Base-by-base conservation (phyloP, 2,888 invertebrate species). In the Chouioia cunea region DNA sequence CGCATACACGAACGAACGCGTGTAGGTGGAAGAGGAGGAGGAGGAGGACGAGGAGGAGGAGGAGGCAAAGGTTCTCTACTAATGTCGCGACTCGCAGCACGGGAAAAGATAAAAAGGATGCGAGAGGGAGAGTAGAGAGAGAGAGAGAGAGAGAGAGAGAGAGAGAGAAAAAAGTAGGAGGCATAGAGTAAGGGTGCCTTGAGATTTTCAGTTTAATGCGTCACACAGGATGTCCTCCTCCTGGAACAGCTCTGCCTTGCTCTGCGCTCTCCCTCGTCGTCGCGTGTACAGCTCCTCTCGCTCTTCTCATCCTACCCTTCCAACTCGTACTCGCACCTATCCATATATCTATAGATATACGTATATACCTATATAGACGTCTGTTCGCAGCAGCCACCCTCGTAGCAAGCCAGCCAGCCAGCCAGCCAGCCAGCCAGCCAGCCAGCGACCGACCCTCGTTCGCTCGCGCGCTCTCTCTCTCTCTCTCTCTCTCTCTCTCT, bases 151-250 rank as follows among this genome's bases (percentile, higher is more conserved):
- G 44, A 10, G 43, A 36, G 48, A 56, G 44, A 8, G 23, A n/a
- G 20, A 47, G 2, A 4, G 18, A 44, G 65, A 20, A 36, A 59
- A 60, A 50, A 8, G 62, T 50, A 52, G 59, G 56, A 71, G 70
- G 54, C n/a, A n/a, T n/a, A n/a, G n/a, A 56, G 74, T 71, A 73
- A 78, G 82, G 82, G 81, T 80, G 80, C 81, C 81, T 81, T 82
- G 81, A 81, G 81, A 82, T 82, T 82, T 81, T 81, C 80, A 82
- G 80, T 82, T 82, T 81, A 82, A 81, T 80, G 81, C 81, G 80
- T 82, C 80, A 80, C 27, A 27, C 80, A 81, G 81, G 80, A 81
- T 78, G 80, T 80, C 79, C 80, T 77, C 81, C 81, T 79, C 78
- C 79, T 79, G 79, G 79, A 78, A 78, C 78, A 77, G 79, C 73